Percentiles rank a stretch among this genome's conserved stretches.
Conservation (phyloP, 2,797 vertebrate species). For the Aselliscus stoliczkanus region DNA sequence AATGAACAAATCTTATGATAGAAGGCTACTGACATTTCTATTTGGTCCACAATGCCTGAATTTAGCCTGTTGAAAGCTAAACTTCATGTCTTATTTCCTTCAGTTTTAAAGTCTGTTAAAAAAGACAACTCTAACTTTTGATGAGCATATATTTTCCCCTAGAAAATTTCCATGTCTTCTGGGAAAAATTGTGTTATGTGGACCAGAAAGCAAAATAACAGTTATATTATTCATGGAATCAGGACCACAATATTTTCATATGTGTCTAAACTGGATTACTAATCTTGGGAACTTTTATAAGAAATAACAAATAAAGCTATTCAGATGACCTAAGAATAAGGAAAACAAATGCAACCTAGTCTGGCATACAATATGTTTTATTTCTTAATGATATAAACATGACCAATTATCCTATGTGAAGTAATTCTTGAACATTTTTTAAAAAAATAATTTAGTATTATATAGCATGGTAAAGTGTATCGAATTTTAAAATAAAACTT, state of each 20-base stretch:
- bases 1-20: slow-evolving; percentile 45
- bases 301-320: neutral
- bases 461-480: neutral
- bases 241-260: neutral
- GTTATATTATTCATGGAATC: neutral
- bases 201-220: neutral
- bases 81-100: slow-evolving; percentile 52
- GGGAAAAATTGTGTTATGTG: neutral
- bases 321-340: neutral
- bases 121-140: slow-evolving; percentile 35
- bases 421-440: neutral
- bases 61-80: slow-evolving; percentile 19
- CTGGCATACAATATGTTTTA: neutral
- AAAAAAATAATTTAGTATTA: neutral
- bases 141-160: neutral
- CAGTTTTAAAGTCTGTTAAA: slow-evolving; percentile 47
- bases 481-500: slow-evolving; percentile 7
- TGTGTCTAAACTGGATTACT: neutral
- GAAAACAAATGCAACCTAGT: neutral
- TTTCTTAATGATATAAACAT: neutral
- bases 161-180: slow-evolving; percentile 23
- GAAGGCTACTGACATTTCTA: slow-evolving; percentile 38
- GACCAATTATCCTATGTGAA: neutral
- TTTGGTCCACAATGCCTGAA: slow-evolving; percentile 49
- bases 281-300: neutral